A percentile compares a stretch with the other conserved stretches of the same genome.
Conservation (phyloP, 2,888 invertebrate genomes). For the Polyommatus icarus region DNA sequence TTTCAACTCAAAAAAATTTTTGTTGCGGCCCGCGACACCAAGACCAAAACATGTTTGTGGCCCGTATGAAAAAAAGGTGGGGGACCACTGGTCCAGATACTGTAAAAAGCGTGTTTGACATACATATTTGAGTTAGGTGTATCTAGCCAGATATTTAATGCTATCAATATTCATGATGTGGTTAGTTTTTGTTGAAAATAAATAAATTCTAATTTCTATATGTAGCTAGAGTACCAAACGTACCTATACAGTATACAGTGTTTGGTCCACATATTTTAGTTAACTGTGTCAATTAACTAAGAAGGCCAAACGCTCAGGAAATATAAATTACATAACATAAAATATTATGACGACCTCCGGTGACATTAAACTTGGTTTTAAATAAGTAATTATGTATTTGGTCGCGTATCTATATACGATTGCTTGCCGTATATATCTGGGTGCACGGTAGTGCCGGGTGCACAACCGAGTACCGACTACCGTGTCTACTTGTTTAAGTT, state of each 20-base stretch:
- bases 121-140: background rate
- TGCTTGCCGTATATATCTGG: too few relatives aligned
- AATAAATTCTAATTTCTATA: background rate
- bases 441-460: too few relatives aligned
- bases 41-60: too few relatives aligned
- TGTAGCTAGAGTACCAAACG: background rate
- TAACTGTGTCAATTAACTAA: slow-evolving; percentile 16
- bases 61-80: too few relatives aligned
- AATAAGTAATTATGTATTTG: too few relatives aligned
- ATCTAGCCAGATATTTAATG: background rate
- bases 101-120: background rate
- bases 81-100: too few relatives aligned
- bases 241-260: background rate
- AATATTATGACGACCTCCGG: background rate
- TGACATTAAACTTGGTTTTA: slow-evolving; percentile 2
- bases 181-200: background rate
- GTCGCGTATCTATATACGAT: background rate
- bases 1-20: too few relatives aligned
- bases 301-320: background rate
- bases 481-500: too few relatives aligned
- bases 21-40: too few relatives aligned
- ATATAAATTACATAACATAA: slow-evolving; percentile 6
- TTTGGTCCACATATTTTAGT: slow-evolving; percentile 15
- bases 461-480: too few relatives aligned
- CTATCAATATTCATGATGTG: background rate